phyloP scores from a whole-genome alignment of 2,797 vertebrate genomes.

The Anomalospiza imberbis region DNA sequence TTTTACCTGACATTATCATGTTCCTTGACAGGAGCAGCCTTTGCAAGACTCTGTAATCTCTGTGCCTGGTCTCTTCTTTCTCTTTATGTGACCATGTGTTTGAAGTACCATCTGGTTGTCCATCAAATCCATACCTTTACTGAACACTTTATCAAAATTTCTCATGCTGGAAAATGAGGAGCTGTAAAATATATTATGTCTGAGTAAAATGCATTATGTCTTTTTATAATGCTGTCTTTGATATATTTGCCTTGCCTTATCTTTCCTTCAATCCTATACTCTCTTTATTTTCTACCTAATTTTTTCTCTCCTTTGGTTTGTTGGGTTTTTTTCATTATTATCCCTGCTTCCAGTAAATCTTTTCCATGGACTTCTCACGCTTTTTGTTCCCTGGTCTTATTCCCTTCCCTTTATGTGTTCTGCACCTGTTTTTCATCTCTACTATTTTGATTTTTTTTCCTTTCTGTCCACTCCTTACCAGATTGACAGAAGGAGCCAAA shows the following conservation, averaged over 20 bases:
- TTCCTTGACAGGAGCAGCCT: background rate
- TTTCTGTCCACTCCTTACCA: background rate
- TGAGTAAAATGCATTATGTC: background rate
- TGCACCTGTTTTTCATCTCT: background rate
- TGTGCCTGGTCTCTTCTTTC: background rate
- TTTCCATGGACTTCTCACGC: background rate
- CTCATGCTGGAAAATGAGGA: background rate
- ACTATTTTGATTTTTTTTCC: background rate
- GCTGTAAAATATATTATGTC: background rate
- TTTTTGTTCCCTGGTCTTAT: rapidly evolving
- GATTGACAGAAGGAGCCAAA: background rate
- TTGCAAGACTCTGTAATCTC: background rate
- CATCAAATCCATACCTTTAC: background rate
- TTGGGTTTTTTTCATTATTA: background rate
- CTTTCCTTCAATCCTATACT: background rate
- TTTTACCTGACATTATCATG: background rate
- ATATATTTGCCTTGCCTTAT: background rate
- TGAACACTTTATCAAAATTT: background rate
- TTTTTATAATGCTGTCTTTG: background rate
- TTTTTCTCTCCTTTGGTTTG: background rate
- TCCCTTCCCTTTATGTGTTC: background rate
- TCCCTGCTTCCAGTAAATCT: background rate
- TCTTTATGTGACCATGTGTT: background rate
- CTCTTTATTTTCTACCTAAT: background rate
- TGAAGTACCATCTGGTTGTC: background rate